These are phyloP conservation scores for Crematogaster levior DNA, from an alignment of 2,888 invertebrate genomes.

Conservation along the genomic window DNA sequence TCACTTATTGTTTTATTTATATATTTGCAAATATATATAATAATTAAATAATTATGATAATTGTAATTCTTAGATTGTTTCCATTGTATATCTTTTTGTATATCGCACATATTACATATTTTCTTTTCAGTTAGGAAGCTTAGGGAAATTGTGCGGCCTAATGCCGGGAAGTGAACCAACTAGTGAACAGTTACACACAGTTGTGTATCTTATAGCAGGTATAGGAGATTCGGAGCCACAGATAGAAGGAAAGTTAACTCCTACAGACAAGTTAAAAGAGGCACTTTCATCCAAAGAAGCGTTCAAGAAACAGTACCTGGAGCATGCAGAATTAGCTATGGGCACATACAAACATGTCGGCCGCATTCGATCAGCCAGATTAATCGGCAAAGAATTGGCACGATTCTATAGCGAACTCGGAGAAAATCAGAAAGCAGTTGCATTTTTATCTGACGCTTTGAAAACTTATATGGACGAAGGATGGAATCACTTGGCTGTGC, in stretches of 20 bases:
- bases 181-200: slow-evolving; percentile 95
- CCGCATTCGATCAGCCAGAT: slow-evolving; percentile 92
- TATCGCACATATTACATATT: not conserved
- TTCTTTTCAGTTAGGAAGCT: slow-evolving; percentile 89
- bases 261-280: slow-evolving; percentile 95
- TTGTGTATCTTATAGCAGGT: slow-evolving; percentile 96
- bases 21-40: not conserved
- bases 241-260: slow-evolving; percentile 86
- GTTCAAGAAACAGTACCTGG: slow-evolving; percentile 96
- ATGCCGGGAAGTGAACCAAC: slow-evolving; percentile 93
- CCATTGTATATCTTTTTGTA: not conserved
- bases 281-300: slow-evolving; percentile 95
- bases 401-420: slow-evolving; percentile 95
- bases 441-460: slow-evolving; percentile 94
- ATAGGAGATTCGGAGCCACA: slow-evolving; percentile 92
- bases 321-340: slow-evolving; percentile 97
- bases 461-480: slow-evolving; percentile 95
- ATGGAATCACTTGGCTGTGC: slow-evolving; percentile 94
- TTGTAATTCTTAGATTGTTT: not conserved
- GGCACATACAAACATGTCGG: slow-evolving; percentile 98
- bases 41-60: slow-evolving; percentile 6
- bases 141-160: slow-evolving; percentile 96
- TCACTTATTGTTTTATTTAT: not conserved
- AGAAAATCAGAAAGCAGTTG: slow-evolving; percentile 95
- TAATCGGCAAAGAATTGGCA: slow-evolving; percentile 95